Percentiles rank a stretch among this genome's conserved stretches.
Conservation (phyloP, 2,888 invertebrate species). For the Drepanosiphum platanoidis region DNA sequence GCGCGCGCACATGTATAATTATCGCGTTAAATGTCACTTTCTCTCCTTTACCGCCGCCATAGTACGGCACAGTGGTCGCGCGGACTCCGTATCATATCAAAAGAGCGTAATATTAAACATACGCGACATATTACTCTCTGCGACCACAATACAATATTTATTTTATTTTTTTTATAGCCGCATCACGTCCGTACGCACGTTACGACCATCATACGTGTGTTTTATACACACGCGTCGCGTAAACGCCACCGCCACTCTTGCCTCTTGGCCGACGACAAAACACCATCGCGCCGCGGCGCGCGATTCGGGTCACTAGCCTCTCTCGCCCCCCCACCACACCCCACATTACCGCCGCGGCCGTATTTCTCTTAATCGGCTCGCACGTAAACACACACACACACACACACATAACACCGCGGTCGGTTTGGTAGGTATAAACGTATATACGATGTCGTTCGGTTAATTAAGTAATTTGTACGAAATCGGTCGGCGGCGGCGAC, state of each 20-base stretch:
- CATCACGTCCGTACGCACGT: not conserved
- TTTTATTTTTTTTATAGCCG: constrained; percentile 10
- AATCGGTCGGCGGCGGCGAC: not conserved
- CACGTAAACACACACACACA: not conserved
- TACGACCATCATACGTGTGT: not conserved
- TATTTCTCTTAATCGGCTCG: not conserved
- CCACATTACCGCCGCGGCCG: not conserved
- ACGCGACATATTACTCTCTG: not conserved
- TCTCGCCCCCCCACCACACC: not conserved
- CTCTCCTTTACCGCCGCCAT: constrained; percentile 20
- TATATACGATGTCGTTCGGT: not conserved
- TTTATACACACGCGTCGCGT: not conserved
- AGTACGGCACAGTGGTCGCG: no score
- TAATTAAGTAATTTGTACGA: constrained; percentile 42
- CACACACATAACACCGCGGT: not conserved
- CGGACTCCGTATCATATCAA: constrained; percentile 30
- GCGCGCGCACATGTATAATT: not conserved
- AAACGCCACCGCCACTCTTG: not conserved
- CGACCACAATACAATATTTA: constrained; percentile 6
- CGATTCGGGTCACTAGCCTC: constrained; percentile 20
- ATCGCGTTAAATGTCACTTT: constrained; percentile 45
- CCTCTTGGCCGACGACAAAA: not conserved
- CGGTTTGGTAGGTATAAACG: no score
- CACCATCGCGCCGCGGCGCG: no score
- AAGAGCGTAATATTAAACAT: not conserved